Evolutionary conservation across 2,888 invertebrate genomes (phyloP), one percentile per base, ranked within the genome.

Genomic region (Steinernema carpocapsae): DNA sequence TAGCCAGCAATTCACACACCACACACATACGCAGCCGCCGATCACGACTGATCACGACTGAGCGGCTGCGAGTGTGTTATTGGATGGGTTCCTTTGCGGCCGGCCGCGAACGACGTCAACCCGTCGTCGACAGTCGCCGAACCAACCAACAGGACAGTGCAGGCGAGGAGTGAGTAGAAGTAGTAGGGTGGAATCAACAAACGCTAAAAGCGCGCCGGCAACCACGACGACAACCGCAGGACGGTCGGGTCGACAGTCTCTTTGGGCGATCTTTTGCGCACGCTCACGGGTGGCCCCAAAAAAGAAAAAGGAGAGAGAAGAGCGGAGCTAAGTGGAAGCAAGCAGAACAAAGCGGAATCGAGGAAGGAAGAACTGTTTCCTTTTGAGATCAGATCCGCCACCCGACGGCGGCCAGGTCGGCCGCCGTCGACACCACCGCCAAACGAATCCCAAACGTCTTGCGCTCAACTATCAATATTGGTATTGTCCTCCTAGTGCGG

Each of bases 111-210:
- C 48, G 48, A 48, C 48, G 48, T 48, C 48, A 48, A 48, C n/a
- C n/a, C 48, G 48, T n/a, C n/a, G n/a, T 48, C 48, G 48, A 48
- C 48, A 48, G 48, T 48, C 48, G 48, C 6, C 48, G n/a, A 17
- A 48, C 48, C 48, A 48, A 48, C 48, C 48, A 48, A 48, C 48
- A 48, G 48, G 48, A 48, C 48, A 48, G 48, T 19, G 48, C 48
- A 19, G 48, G n/a, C n/a, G n/a, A n/a, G n/a, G n/a, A n/a, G n/a
- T n/a, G n/a, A 48, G 48, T 48, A 10, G 48, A n/a, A 48, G 48
- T 48, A 19, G 48, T 48, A 19, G 7, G 43, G 43, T 17, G 48
- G 6, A 19, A 48, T 48, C n/a, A 48, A 48, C 48, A 48, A 48
- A 17, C n/a, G 48, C 48, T 17, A 48, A 19, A 48, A 48, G 48